These are phyloP conservation scores for Pseudoips prasinana DNA, from an alignment of 2,888 invertebrate species.

Conservation along the genomic window DNA sequence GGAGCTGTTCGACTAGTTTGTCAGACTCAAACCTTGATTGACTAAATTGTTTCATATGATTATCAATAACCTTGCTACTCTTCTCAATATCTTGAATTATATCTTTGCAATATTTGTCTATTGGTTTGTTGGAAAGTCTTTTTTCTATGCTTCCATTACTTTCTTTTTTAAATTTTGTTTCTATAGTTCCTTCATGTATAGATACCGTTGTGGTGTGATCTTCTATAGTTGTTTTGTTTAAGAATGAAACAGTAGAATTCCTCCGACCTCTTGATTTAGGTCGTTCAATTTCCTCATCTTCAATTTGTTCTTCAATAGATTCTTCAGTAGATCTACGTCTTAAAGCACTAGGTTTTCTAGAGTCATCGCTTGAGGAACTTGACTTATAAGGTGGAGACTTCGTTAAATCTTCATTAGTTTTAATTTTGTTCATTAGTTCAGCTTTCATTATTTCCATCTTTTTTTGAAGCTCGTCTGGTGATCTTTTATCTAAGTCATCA, in stretches of 20 bases:
- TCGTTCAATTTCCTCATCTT: conserved; percentile 47
- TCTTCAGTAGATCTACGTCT: conserved; percentile 60
- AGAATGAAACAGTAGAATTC: conserved; percentile 62
- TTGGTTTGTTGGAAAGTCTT: conserved; percentile 51
- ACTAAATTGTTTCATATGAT: conserved; percentile 73
- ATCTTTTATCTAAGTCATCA: conserved; percentile 47
- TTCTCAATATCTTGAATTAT: conserved; percentile 72
- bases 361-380: conserved; percentile 36
- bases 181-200: conserved; percentile 37
- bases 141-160: conserved; percentile 43
- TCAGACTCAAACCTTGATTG: conserved; percentile 70
- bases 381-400: background rate
- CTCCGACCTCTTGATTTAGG: conserved; percentile 66
- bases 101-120: conserved; percentile 71
- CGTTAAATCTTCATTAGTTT: conserved; percentile 32
- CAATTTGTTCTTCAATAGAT: conserved; percentile 62
- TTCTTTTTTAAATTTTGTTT: conserved; percentile 41
- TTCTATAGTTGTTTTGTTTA: conserved; percentile 42
- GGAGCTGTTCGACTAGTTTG: conserved; percentile 70
- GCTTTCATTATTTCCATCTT: conserved; percentile 66
- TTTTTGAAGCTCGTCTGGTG: conserved; percentile 56
- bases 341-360: conserved; percentile 55
- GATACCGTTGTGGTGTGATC: conserved; percentile 42
- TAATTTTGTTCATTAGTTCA: conserved; percentile 68
- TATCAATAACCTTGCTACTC: conserved; percentile 72